Base-by-base conservation (phyloP, 92 coral and sea anemone species). In the Zoanthus solanderi region DNA sequence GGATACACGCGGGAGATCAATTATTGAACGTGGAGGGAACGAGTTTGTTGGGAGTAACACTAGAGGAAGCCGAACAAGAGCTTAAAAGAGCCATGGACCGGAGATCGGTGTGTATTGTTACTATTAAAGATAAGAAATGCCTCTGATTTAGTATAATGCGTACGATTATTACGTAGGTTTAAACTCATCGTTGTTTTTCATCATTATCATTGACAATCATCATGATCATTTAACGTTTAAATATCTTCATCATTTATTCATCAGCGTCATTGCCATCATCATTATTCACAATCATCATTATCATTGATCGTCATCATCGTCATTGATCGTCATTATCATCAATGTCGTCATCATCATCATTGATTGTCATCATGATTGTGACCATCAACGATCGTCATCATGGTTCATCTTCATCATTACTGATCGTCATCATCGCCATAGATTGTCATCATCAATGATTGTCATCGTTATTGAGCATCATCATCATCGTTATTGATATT, bases 1-100 rank as follows among this genome's bases (percentile, higher is more conserved):
- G 92, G 14, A 85, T 95, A 34, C 84, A 92, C 74, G 88, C 83
- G 30, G 98, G 98, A 71, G 99, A 97, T 72, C 99, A 95, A 75
- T 79, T 97, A 23, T 89, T 97, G 12, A 95, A 95, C 71, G 97
- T 95, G 63, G 99, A 95, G 65, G 94, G 96, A 6, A 91, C 94
- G 71, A 97, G 96, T 86, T 91, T 97, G 66, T 75, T 95, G 37
- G 97, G 93, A 7, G 79, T 97, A 69, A 88, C 88, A 45, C 86
- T 89, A 2, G 86, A 88, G 90, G 92, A 97, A 75, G 99, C 98
- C 29, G 92, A 92, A 28, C 81, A 79, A 31, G 98, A 94, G 71
- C 75, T 94, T 37, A 87, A 68, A 32, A 88, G 84, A 72, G 98
- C 94, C 47, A 92, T 94, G 98, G 76, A 63, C 50, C 87, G 97